Evolutionary conservation across 2,797 vertebrate species (phyloP).

Genomic region (Xyrichtys novacula): DNA sequence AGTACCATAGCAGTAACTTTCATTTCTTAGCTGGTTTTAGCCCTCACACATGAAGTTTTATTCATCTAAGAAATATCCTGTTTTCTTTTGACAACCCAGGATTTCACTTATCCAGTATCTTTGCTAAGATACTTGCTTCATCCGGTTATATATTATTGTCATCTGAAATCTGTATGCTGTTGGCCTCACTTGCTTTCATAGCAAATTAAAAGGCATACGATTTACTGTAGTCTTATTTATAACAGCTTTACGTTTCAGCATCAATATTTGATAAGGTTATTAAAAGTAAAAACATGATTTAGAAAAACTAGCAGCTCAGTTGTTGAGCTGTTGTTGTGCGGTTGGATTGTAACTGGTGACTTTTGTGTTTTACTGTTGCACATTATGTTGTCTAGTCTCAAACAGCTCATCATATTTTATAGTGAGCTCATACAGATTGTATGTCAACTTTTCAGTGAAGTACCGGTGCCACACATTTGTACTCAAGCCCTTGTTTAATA

Average conservation of each 20-base stretch:
- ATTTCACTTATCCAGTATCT: no score
- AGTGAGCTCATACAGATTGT: neutral
- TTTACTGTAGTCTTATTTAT: no score
- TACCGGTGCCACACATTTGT: slow-evolving; percentile 11
- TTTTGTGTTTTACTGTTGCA: neutral
- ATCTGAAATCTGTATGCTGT: no score
- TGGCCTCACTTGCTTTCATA: no score
- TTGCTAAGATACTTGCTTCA: no score
- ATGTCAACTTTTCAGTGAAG: neutral
- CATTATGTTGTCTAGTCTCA: neutral
- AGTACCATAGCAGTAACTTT: no score
- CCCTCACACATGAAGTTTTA: no score
- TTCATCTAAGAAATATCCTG: no score
- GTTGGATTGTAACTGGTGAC: neutral
- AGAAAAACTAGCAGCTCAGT: neutral
- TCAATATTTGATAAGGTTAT: neutral
- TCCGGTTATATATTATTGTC: no score
- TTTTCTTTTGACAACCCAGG: no score
- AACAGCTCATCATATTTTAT: neutral
- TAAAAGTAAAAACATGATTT: neutral
- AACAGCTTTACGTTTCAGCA: neutral
- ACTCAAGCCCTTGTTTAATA: neutral
- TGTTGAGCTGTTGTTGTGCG: neutral
- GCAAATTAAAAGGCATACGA: no score
- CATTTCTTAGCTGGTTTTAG: no score